These are phyloP conservation scores for Monopterus albus DNA, from an alignment of 2,113 vertebrate species.

Conservation along the genomic window DNA sequence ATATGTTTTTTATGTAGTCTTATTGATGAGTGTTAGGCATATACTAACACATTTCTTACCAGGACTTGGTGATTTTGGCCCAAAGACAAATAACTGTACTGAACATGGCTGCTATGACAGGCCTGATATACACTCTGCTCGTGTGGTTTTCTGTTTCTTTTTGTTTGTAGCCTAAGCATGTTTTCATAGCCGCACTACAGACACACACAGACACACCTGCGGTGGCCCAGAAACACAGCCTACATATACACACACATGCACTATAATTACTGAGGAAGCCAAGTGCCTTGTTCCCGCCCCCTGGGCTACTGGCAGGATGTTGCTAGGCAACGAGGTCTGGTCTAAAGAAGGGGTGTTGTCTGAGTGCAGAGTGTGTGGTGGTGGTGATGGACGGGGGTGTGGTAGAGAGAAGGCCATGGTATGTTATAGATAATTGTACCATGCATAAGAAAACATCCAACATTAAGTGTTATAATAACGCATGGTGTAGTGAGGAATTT, in stretches of 20 bases:
- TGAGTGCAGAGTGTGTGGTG: conserved; percentile 18
- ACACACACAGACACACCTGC: conserved; percentile 48
- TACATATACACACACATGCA: conserved; percentile 34
- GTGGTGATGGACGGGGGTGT: conserved; percentile 36
- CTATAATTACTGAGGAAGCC: conserved; percentile 76
- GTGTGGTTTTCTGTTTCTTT: neutral
- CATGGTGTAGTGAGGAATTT: neutral
- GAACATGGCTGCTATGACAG: neutral
- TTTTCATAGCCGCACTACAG: conserved; percentile 20
- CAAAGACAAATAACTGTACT: neutral
- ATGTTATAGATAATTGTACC: neutral
- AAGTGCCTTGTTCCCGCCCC: conserved; percentile 69
- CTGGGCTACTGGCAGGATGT: conserved; percentile 70
- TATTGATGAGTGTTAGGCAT: neutral
- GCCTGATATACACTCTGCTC: neutral
- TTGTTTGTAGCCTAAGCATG: conserved; percentile 1
- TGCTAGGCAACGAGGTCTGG: conserved; percentile 75
- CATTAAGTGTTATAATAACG: neutral
- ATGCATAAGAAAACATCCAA: neutral
- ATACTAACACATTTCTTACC: neutral
- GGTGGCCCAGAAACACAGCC: conserved; percentile 49
- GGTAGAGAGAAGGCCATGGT: conserved; percentile 5
- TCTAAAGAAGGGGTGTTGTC: conserved; percentile 58
- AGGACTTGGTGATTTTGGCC: neutral
- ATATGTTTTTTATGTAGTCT: neutral